phyloP scores from a whole-genome alignment of 2,113 vertebrate species.

The Caranx melampygus region DNA sequence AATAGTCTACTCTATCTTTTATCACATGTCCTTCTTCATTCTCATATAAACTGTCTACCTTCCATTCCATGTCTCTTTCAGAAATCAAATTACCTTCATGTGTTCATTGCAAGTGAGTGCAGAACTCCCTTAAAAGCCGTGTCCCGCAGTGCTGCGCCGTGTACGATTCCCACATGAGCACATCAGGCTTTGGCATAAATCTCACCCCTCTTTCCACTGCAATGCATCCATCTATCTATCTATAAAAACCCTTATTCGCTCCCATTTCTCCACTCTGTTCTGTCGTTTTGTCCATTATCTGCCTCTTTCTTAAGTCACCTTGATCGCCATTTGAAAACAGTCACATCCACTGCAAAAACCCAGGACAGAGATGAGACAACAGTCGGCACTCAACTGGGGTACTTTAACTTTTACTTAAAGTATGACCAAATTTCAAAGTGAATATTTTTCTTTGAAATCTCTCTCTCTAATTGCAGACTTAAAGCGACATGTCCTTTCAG shows the following conservation, averaged over 20 bases:
- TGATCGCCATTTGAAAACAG: background rate
- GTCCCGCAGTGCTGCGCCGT: background rate
- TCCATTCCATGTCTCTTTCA: background rate
- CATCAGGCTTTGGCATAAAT: background rate
- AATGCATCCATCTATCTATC: no score
- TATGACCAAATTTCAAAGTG: constrained; percentile 5
- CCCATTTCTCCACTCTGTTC: background rate
- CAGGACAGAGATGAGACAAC: constrained; percentile 1
- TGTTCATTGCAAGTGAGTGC: constrained; percentile 3
- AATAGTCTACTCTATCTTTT: constrained; percentile 34
- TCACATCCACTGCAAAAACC: background rate
- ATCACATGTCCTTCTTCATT: constrained; percentile 12
- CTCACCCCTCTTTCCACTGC: background rate
- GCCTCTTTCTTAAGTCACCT: constrained; percentile 10
- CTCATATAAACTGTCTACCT: background rate
- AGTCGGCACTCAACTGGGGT: background rate
- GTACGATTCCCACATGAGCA: background rate
- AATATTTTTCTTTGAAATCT: constrained; percentile 7
- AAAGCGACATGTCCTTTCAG: background rate
- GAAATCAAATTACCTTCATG: constrained; percentile 10
- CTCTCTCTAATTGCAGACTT: background rate
- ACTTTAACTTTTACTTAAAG: background rate
- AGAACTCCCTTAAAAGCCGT: background rate
- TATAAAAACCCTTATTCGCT: background rate
- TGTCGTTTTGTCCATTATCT: background rate